Conservation (phyloP, 2,113 vertebrate species). For the Holacanthus passer region DNA sequence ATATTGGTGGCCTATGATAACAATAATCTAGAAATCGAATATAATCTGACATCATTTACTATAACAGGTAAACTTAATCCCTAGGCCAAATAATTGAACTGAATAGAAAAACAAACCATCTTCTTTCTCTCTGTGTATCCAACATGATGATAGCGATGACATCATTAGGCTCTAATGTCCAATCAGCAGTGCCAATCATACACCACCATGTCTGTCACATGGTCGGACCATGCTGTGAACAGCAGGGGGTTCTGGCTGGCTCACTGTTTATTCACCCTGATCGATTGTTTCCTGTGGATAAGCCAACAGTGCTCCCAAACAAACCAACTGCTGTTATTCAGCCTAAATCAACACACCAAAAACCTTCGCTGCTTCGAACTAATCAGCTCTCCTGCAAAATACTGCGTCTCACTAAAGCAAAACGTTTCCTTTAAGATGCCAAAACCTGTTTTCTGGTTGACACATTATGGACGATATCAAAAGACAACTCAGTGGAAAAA, state of each 20-base stretch:
- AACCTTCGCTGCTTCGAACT: slow-evolving; percentile 26
- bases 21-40: slow-evolving; percentile 15
- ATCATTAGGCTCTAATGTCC: slow-evolving; percentile 59
- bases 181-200: slow-evolving; percentile 75
- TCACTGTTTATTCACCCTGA: slow-evolving; percentile 78
- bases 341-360: slow-evolving; percentile 63
- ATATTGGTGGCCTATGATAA: neutral
- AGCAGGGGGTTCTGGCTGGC: slow-evolving; percentile 63
- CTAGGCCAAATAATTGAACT: neutral
- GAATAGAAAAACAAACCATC: slow-evolving; percentile 33
- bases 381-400: slow-evolving; percentile 24
- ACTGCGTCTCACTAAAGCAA: neutral
- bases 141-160: slow-evolving; percentile 50
- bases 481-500: slow-evolving; percentile 8
- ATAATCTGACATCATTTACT: slow-evolving; percentile 23
- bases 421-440: slow-evolving; percentile 19
- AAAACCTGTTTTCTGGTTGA: slow-evolving; percentile 37
- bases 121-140: slow-evolving; percentile 14
- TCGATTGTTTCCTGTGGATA: slow-evolving; percentile 77
- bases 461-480: slow-evolving; percentile 23
- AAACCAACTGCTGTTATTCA: slow-evolving; percentile 77
- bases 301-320: slow-evolving; percentile 71
- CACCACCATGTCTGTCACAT: slow-evolving; percentile 73
- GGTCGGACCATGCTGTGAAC: slow-evolving; percentile 65
- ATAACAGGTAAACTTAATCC: neutral